These are phyloP conservation scores for Babylonia areolata DNA, from an alignment of 1,140 invertebrate species.

Conservation along the genomic window DNA sequence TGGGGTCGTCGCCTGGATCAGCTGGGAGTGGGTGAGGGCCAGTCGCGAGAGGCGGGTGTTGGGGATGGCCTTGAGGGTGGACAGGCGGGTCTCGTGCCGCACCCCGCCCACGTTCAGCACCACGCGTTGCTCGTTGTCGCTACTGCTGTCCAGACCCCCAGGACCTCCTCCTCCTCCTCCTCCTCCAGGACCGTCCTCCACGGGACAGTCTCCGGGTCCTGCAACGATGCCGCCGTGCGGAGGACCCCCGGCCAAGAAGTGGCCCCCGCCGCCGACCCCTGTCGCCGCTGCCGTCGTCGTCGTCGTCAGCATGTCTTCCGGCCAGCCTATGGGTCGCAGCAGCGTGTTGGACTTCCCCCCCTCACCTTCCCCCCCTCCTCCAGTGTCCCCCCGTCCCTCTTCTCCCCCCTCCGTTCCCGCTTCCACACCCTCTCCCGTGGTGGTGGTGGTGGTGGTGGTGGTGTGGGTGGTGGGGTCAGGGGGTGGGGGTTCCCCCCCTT, in stretches of 20 bases:
- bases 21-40: slow-evolving; percentile 57
- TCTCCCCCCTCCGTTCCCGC: too few species aligned
- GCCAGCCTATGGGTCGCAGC: background rate
- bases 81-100: slow-evolving; percentile 94
- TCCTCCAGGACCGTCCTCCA: too few species aligned
- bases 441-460: too few species aligned
- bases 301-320: background rate
- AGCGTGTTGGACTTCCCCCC: too few species aligned
- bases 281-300: too few species aligned
- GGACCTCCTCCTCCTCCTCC: background rate
- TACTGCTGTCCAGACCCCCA: too few species aligned
- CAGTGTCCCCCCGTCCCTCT: too few species aligned
- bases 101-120: slow-evolving; percentile 98
- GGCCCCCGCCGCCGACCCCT: too few species aligned
- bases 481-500: too few species aligned
- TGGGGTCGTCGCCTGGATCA: background rate
- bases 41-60: slow-evolving; percentile 70
- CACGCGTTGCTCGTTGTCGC: slow-evolving; percentile 77
- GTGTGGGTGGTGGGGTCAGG: too few species aligned
- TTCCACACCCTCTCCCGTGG: too few species aligned
- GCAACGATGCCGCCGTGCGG: background rate
- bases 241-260: background rate
- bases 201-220: background rate
- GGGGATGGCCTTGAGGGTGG: slow-evolving; percentile 71
- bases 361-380: too few species aligned